A percentile compares a stretch with the other conserved stretches of the same genome.
Conservation (phyloP, 2,888 invertebrate genomes). For the Sinentomon sp. region DNA sequence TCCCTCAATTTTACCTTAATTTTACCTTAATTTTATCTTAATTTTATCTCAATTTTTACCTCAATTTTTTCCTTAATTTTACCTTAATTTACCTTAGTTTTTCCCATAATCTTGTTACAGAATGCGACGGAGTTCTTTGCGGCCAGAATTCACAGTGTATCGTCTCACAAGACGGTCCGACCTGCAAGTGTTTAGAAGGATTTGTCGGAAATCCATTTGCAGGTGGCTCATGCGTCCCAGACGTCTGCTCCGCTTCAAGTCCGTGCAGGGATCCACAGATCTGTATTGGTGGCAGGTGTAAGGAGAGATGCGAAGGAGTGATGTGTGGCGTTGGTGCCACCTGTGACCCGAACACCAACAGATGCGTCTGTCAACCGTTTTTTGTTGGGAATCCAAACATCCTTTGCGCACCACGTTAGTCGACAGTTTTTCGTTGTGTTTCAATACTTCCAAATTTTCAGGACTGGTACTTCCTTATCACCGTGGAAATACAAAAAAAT, state of each 20-base stretch:
- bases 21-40: no score
- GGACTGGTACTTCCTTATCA: no score
- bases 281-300: conserved; percentile 64
- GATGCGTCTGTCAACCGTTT: conserved; percentile 59
- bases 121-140: conserved; percentile 19
- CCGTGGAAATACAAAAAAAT: no score
- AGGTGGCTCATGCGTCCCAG: conserved; percentile 54
- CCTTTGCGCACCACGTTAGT: conserved; percentile 73
- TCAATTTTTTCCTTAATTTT: no score
- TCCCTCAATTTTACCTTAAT: no score
- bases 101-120: conserved; percentile 5
- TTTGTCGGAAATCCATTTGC: conserved; percentile 73
- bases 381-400: conserved; percentile 70
- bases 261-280: conserved; percentile 50
- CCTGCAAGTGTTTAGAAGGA: conserved; percentile 63
- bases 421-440: conserved; percentile 2
- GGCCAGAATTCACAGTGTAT: conserved; percentile 25
- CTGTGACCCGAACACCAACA: conserved; percentile 48
- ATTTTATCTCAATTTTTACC: no score
- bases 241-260: conserved; percentile 44
- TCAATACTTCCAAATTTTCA: no score
- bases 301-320: conserved; percentile 58
- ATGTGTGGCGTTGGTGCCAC: conserved; percentile 68
- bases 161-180: conserved; percentile 51
- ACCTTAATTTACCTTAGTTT: no score